Evolutionary conservation across 2,797 vertebrate genomes (phyloP), one percentile per base, ranked within the genome.

Genomic region (Lateolabrax maculatus): DNA sequence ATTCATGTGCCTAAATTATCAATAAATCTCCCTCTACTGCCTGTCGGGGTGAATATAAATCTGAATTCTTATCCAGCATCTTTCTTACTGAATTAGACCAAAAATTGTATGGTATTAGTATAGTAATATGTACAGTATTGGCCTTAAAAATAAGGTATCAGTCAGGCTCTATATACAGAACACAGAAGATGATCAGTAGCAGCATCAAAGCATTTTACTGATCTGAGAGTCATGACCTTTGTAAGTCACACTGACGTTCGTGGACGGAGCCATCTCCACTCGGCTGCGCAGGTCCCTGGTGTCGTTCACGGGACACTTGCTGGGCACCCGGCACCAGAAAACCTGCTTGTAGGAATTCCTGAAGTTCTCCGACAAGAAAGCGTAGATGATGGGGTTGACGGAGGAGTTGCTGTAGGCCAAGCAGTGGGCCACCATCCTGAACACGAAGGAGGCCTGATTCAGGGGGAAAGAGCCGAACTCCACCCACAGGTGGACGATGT

Each of bases 371-470:
- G 98, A 99, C 37, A 99, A 95, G 75, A 99, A 99, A 0, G 96
- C 98, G 0, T 99, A 99, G 86, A 99, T 99, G 89, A 99, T 94
- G 4, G 98, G 98, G 85, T 99, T 99, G 88, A 98, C 96, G 0
- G 97, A 99, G 74, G 98, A 99, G 91, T 99, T 99, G 94, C 98
- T 98, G 90, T 99, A 99, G 37, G 97, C 97, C 94, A 99, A 89
- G 91, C 97, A 98, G 92, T 99, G 98, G 2, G 98, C 97, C 1
- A 92, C 91, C 89, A 99, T 89, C 57, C 97, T 93, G 94, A 99
- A 96, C 83, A 97, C 82, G 76, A 98, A 99, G 71, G 98, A 98
- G 9, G 97, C 97, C 75, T 97, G 97, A 78, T 97, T 99, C 82
- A 99, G 92, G 0, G 98, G 98, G 88, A 99, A 99, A 3, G 90